Base-by-base conservation (phyloP, 2,797 vertebrate species). In the Ispidina picta region DNA sequence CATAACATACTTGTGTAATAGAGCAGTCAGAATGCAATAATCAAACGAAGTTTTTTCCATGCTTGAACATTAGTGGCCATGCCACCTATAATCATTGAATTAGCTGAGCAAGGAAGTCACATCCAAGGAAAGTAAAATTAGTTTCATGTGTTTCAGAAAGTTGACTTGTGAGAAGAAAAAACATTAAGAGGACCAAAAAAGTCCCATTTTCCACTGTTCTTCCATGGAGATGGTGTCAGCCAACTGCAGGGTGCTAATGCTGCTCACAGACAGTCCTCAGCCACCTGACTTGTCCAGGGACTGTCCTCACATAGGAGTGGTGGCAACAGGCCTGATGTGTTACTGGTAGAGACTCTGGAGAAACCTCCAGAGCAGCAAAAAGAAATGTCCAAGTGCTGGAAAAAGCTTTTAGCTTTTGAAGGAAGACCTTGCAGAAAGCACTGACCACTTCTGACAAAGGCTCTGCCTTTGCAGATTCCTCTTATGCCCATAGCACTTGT, bases 221-320 rank as follows among this genome's bases (percentile, higher is more conserved):
- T 70, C 41, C 29, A 69, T 44, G n/a, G 52, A 25, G 26, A 35
- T 35, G 43, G 43, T 56, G 23, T 28, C 35, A 59, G 20, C 22
- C 1, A 2, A 58, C 46, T 39, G 18, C 1, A 1, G 19, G 37
- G 41, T 43, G 31, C 22, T 73, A 22, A 23, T 0, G 0, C 31
- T 60, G 46, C 55, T 46, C 66, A 29, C 2, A 5, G 52, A 37
- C 39, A 19, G 18, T 4, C n/a, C 1, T 1, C 35, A 66, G 37
- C 44, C 2, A 0, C 29, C 39, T 44, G 12, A 8, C 39, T 73
- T n/a, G 5, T 41, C 28, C 23, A 52, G 60, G 64, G n/a, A 21
- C 23, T 82, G 33, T 64, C 18, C 64, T 69, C 71, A 48, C 7
- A 5, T 1, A 31, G 51, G 37, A 88, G 3, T 6, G 17, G 16